Evolutionary conservation across 2,888 invertebrate genomes (phyloP), one percentile per base, ranked within the genome.

Genomic region (Hartigia nigra): DNA sequence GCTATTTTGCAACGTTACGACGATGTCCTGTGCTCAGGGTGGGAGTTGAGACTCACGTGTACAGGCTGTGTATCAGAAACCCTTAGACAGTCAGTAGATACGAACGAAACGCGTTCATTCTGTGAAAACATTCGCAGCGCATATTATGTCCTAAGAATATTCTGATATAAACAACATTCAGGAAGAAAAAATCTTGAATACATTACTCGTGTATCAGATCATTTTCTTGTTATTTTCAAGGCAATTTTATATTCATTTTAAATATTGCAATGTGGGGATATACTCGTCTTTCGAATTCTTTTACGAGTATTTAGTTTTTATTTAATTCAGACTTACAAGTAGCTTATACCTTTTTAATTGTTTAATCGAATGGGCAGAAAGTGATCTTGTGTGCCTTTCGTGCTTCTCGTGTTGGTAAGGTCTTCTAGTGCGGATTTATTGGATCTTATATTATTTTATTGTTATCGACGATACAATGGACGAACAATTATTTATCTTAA

Each of bases 21-120:
- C 39, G 39, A 55, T 55, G 14, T 55, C 23, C 39, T 55, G 39
- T 87, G 79, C 86, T n/a, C 3, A 12, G n/a, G n/a, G 75, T 74
- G 75, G 75, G 75, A 35, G 75, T 36, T 32, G 23, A 31, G 36
- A 14, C 75, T 74, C 75, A 74, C 75, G 75, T 74, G 75, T 34
- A 31, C 31, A 4, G 75, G 75, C 75, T 34, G 23, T 23, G 75
- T 74, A 12, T 31, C 36, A 34, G 75, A 32, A 74, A 35, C 4
- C 23, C 14, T 34, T 72, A 23, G 14, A 14, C 39, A 55, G 39
- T 2, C 39, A 23, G 23, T 55, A 23, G 14, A 9, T 5, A 23
- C 23, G 39, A 23, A 14, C 23, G 9, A 55, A 55, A 55, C 23
- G 9, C 23, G 39, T 55, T 55, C 39, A 55, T 55, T 55, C 39